phyloP scores from a whole-genome alignment of 2,113 vertebrate species.

The Psittacula cyanocephala region DNA sequence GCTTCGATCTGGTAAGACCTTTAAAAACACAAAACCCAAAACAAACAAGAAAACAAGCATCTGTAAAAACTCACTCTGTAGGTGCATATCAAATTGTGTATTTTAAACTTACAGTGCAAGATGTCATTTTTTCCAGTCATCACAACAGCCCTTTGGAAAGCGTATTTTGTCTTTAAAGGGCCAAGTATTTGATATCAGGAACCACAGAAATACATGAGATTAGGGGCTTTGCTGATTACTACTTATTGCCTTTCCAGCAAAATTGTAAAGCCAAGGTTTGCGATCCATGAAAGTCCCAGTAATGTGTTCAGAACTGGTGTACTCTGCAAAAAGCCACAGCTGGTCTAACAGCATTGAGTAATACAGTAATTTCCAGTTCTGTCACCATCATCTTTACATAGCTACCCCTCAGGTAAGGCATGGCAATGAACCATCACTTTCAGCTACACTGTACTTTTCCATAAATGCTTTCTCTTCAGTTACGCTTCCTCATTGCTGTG shows the following conservation, averaged over 20 bases:
- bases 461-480: neutral
- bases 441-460: neutral
- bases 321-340: neutral
- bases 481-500: neutral
- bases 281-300: neutral
- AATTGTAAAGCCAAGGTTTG: neutral
- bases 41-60: neutral
- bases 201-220: neutral
- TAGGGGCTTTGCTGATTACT: neutral
- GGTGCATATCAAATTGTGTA: neutral
- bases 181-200: neutral
- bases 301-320: neutral
- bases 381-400: neutral
- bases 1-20: slow-evolving; percentile 94
- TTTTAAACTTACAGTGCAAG: neutral
- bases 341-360: neutral
- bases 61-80: neutral
- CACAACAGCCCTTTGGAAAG: neutral
- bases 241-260: neutral
- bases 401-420: neutral
- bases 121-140: neutral
- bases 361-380: neutral
- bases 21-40: neutral
- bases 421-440: neutral
- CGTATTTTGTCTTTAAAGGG: neutral